A percentile compares a stretch with the other conserved stretches of the same genome.
phyloP scores from a whole-genome alignment of 2,888 invertebrate species.

The Dryobotodes eremita region DNA sequence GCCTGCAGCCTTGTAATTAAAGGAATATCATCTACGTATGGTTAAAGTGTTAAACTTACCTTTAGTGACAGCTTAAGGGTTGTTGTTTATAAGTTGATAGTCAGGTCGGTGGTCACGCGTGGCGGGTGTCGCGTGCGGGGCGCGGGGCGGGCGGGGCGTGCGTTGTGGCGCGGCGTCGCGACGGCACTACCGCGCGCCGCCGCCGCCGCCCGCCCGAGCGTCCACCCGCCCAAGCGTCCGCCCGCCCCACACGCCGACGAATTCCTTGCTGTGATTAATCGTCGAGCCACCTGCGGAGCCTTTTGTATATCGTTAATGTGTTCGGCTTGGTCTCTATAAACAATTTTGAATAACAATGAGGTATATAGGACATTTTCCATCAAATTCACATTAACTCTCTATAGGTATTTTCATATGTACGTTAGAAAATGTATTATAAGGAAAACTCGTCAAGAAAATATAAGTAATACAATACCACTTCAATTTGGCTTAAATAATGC shows the following conservation, averaged over 20 bases:
- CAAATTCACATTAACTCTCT: slow-evolving; percentile 67
- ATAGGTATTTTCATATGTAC: slow-evolving; percentile 27
- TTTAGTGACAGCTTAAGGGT: slow-evolving; percentile 39
- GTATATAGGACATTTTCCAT: slow-evolving; percentile 66
- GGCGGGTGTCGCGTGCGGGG: slow-evolving; percentile 58
- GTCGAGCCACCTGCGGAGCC: slow-evolving; percentile 89
- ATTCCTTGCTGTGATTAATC: slow-evolving; percentile 88
- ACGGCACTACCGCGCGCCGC: slow-evolving; percentile 86
- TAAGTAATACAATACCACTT: slow-evolving; percentile 16
- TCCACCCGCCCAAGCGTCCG: slow-evolving; percentile 73
- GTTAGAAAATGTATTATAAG: slow-evolving; percentile 22
- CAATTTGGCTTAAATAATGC: slow-evolving; percentile 1
- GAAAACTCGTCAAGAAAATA: slow-evolving; percentile 28
- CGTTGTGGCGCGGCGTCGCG: slow-evolving; percentile 81
- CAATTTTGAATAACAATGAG: slow-evolving; percentile 77
- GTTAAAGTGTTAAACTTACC: slow-evolving; percentile 53
- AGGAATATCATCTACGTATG: neutral
- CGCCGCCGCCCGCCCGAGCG: slow-evolving; percentile 66
- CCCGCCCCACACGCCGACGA: slow-evolving; percentile 76
- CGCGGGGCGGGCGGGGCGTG: slow-evolving; percentile 80
- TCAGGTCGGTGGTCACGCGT: slow-evolving; percentile 43
- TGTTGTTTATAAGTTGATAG: slow-evolving; percentile 57
- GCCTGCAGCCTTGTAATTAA: neutral
- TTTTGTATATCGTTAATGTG: slow-evolving; percentile 83
- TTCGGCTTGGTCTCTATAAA: slow-evolving; percentile 78